phyloP scores from a whole-genome alignment of 1,140 invertebrate species.

The Fopius arisanus region DNA sequence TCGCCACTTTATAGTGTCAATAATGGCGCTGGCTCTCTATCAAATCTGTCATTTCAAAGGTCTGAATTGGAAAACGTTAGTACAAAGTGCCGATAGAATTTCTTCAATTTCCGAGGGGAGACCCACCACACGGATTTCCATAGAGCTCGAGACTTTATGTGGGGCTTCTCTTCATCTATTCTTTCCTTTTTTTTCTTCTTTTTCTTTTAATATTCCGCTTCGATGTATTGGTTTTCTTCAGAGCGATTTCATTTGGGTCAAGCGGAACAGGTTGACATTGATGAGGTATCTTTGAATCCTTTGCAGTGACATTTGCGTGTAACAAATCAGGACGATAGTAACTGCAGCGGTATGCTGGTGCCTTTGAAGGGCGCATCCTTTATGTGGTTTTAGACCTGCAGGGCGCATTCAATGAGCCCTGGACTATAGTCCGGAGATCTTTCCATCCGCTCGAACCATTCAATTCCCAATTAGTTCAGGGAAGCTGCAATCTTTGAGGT shows the following conservation, averaged over 20 bases:
- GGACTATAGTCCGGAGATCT: not conserved
- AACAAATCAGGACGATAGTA: slow-evolving; percentile 45
- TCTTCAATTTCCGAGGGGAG: not conserved
- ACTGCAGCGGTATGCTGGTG: not conserved
- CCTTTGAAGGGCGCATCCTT: slow-evolving; percentile 16
- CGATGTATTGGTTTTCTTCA: not conserved
- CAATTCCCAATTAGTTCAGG: slow-evolving; percentile 52
- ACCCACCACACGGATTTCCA: slow-evolving; percentile 1
- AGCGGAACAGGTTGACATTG: slow-evolving; percentile 14
- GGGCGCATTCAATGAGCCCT: not conserved
- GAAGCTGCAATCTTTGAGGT: slow-evolving; percentile 44
- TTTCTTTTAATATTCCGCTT: not conserved
- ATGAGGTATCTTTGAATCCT: slow-evolving; percentile 20
- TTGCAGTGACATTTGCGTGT: slow-evolving; percentile 46
- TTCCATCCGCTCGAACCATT: slow-evolving; percentile 38
- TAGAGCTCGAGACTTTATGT: not conserved
- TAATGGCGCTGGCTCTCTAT: not conserved
- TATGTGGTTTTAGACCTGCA: not conserved
- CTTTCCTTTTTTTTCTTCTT: too few relatives aligned
- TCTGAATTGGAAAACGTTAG: not conserved
- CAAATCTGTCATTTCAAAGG: not conserved
- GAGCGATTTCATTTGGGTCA: slow-evolving; percentile 10
- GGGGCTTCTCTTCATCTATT: not conserved
- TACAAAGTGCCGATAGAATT: not conserved
- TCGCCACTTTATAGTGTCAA: not conserved